These are phyloP conservation scores for Ariopsis seemanni DNA, from an alignment of 2,113 vertebrate genomes.

Conservation along the genomic window DNA sequence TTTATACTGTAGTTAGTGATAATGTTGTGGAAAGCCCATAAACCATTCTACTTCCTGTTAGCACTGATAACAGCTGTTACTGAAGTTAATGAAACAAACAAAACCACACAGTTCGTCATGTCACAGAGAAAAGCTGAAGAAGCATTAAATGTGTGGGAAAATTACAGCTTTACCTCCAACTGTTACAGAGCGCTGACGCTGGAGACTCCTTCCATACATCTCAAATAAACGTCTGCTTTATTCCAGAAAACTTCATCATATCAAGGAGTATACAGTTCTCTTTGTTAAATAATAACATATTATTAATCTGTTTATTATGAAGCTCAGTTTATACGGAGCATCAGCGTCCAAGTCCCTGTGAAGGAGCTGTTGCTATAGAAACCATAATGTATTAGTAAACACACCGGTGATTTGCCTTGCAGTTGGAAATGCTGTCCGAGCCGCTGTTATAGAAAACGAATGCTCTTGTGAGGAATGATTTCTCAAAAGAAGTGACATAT, in stretches of 20 bases:
- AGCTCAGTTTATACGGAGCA: not conserved
- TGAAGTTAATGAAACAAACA: not conserved
- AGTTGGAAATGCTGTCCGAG: not conserved
- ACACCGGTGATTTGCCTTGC: not conserved
- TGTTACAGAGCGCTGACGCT: not conserved
- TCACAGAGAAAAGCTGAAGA: not conserved
- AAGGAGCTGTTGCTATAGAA: not conserved
- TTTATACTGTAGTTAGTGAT: not conserved
- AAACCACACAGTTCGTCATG: not conserved
- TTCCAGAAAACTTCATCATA: not conserved
- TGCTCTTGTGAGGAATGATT: not conserved
- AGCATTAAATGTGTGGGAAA: not conserved
- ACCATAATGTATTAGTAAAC: not conserved
- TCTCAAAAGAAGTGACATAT: slow-evolving; percentile 18
- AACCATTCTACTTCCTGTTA: not conserved
- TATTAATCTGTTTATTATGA: not conserved
- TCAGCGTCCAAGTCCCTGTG: not conserved
- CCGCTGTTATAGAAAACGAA: not conserved
- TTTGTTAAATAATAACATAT: not conserved
- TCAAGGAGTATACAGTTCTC: not conserved
- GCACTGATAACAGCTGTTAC: not conserved
- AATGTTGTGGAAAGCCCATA: not conserved
- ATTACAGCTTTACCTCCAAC: not conserved
- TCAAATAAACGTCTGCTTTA: not conserved
- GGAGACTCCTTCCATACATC: not conserved